A percentile compares a stretch with the other conserved stretches of the same genome.
phyloP scores from a whole-genome alignment of 2,113 vertebrate genomes.

The Corythaixoides concolor region DNA sequence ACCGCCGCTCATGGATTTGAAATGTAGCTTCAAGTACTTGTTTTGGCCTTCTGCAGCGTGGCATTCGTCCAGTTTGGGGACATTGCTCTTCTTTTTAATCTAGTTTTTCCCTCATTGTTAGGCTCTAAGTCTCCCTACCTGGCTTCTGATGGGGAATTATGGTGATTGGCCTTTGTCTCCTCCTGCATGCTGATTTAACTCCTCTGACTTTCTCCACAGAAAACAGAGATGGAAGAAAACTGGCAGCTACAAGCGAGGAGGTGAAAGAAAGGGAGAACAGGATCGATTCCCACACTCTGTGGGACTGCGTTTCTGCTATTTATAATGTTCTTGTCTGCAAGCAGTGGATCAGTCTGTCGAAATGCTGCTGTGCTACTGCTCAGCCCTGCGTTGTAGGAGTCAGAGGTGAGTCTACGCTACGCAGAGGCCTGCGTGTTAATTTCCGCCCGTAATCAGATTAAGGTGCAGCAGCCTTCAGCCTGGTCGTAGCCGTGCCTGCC shows the following conservation, averaged over 20 bases:
- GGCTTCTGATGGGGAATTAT: not conserved
- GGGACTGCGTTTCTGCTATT: not conserved
- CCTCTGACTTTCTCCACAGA: not conserved
- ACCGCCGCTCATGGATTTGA: not conserved
- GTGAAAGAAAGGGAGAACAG: not conserved
- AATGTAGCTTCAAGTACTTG: not conserved
- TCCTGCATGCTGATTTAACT: not conserved
- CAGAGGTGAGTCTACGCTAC: not conserved
- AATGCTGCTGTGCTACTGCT: rapidly evolving
- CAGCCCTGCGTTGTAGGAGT: not conserved
- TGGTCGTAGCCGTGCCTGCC: not conserved
- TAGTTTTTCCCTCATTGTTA: not conserved
- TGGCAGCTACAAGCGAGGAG: not conserved
- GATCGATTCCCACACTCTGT: rapidly evolving
- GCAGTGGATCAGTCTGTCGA: not conserved
- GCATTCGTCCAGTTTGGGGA: not conserved
- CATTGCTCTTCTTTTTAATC: not conserved
- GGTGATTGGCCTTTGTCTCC: not conserved
- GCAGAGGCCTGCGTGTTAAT: not conserved
- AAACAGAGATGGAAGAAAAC: not conserved
- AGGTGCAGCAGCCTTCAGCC: not conserved
- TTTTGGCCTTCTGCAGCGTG: not conserved
- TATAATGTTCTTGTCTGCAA: not conserved
- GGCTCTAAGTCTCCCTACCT: not conserved
- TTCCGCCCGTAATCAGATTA: not conserved